A percentile compares a stretch with the other conserved stretches of the same genome.
These are phyloP conservation scores for Pedetes capensis DNA, from an alignment of 2,113 vertebrate genomes.

Conservation along the genomic window DNA sequence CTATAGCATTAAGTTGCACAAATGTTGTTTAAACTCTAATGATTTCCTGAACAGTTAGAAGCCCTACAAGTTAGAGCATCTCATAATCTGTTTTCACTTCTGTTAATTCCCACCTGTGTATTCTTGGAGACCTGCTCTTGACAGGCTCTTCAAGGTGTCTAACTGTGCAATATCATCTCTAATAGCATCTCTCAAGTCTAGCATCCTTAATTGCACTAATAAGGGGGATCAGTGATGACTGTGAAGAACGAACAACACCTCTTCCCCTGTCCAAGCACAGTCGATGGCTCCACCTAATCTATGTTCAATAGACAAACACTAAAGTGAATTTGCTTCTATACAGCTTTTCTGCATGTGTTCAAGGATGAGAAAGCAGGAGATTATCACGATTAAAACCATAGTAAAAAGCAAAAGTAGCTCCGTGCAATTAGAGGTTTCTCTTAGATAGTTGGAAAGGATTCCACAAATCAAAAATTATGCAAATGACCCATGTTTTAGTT, in stretches of 20 bases:
- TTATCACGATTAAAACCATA: not conserved
- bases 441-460: not conserved
- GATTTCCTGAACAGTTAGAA: constrained; percentile 10
- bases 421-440: not conserved
- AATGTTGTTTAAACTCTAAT: not conserved
- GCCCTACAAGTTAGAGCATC: not conserved
- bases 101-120: constrained; percentile 47
- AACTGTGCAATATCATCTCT: constrained; percentile 24
- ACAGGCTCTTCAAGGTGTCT: constrained; percentile 53
- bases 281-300: not conserved
- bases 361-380: not conserved
- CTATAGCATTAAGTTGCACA: not conserved
- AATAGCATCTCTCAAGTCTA: constrained; percentile 25
- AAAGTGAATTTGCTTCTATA: not conserved
- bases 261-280: not conserved
- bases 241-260: too few species aligned
- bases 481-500: not conserved
- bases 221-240: not conserved
- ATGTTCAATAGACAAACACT: not conserved
- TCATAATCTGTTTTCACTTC: not conserved
- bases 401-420: not conserved
- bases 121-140: constrained; percentile 43
- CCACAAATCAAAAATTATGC: not conserved
- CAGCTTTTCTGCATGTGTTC: not conserved
- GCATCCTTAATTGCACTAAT: constrained; percentile 61